Evolutionary conservation across 2,888 invertebrate species (phyloP), one percentile per base, ranked within the genome.

Genomic region (Acleris cristana): DNA sequence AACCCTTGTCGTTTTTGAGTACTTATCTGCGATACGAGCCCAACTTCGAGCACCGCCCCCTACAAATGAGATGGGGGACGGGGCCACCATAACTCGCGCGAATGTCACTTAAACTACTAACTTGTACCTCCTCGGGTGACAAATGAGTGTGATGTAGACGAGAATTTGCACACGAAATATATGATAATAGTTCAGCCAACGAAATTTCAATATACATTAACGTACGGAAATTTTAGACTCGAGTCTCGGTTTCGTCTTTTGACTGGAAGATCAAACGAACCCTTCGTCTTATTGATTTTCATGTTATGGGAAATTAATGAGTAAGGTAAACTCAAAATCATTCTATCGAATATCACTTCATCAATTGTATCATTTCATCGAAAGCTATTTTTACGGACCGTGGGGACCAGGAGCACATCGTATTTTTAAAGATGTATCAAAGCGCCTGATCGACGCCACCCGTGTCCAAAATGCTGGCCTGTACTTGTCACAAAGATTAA

Each of bases 221-320:
- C 44, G 23, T 21, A 10, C n/a, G 26, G 60, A 51, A 57, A 61
- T 61, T 55, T 56, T 40, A 51, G 23, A 21, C 18, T 44, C 54
- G 58, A 52, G 57, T 52, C 49, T 66, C 62, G 57, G 56, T 57
- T 70, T 58, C 48, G 62, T 62, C 62, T 45, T 49, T 52, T 23
- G 30, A 44, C 55, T 70, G 68, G 68, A 70, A 70, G 64, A 68
- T 68, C 70, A 70, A 70, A 65, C 51, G 64, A 58, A 68, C 56
- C 48, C 26, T 60, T 48, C 52, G 52, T 57, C 53, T 57, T 57
- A 53, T 2, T 34, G 10, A 34, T 62, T 66, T 53, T 53, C 34
- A 51, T 16, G 45, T 61, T 40, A 4, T 14, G 40, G 40, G 14
- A 4, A 40, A 40, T 4, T 3, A 12, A 30, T 30, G 8, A 8